Percentiles rank a stretch among this genome's conserved stretches.
These are phyloP conservation scores for Hydrolagus colliei DNA, from an alignment of 2,797 vertebrate species.

Conservation along the genomic window DNA sequence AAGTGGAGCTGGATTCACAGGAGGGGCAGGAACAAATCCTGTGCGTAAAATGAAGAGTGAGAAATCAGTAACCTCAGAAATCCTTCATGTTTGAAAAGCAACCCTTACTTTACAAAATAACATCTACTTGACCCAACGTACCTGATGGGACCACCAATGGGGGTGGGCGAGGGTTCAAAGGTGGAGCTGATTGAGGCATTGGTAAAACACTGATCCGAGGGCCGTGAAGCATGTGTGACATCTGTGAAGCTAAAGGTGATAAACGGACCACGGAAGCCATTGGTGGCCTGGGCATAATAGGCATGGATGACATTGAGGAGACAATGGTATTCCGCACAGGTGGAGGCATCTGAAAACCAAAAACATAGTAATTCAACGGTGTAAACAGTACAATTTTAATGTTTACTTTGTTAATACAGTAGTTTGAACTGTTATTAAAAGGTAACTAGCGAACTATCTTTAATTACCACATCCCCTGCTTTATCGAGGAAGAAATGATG, in stretches of 20 bases:
- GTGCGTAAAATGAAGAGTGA: constrained; percentile 27
- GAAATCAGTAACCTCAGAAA: background rate
- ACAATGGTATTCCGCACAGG: constrained; percentile 83
- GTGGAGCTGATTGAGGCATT: constrained; percentile 79
- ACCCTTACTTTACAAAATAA: background rate
- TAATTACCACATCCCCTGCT: background rate
- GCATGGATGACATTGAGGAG: constrained; percentile 65
- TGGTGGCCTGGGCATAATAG: constrained; percentile 80
- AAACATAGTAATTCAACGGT: background rate
- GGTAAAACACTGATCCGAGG: constrained; percentile 89
- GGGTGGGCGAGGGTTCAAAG: constrained; percentile 85
- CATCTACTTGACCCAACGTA: constrained; percentile 48
- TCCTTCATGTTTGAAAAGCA: background rate
- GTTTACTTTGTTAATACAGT: background rate
- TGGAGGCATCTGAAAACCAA: constrained; percentile 66
- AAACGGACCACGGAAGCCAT: constrained; percentile 83
- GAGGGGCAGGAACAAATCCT: constrained; percentile 93
- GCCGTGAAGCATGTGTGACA: constrained; percentile 86
- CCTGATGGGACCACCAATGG: constrained; percentile 92
- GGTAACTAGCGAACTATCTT: background rate
- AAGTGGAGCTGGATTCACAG: constrained; percentile 66
- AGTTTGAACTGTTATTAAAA: background rate
- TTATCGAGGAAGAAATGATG: background rate
- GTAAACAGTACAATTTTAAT: too few species aligned
- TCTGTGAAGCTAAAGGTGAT: constrained; percentile 68